phyloP scores from a whole-genome alignment of 2,797 vertebrate species.

The Hydrolagus colliei region DNA sequence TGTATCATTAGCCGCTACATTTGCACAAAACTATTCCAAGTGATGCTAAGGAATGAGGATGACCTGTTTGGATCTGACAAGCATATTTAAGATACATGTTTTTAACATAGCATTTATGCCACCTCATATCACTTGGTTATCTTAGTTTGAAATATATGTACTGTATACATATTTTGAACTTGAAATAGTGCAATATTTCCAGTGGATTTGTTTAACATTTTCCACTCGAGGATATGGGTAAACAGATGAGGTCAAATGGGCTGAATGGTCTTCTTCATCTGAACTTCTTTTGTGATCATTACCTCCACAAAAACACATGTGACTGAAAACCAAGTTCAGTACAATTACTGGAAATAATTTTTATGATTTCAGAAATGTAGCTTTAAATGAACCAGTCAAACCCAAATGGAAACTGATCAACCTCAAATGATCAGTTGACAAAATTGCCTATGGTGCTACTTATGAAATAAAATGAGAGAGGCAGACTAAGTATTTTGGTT shows the following conservation, averaged over 20 bases:
- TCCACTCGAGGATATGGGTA: not conserved
- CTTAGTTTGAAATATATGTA: not conserved
- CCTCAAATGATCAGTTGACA: not conserved
- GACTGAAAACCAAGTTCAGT: not conserved
- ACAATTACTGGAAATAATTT: not conserved
- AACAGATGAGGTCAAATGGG: not conserved
- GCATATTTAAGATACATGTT: conserved; percentile 23
- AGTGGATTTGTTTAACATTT: conserved; percentile 3
- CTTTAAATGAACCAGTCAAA: not conserved
- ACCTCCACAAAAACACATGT: not conserved
- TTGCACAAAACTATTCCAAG: conserved; percentile 13
- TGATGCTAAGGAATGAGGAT: conserved; percentile 4
- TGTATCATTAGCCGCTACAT: too few species aligned
- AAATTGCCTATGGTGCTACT: not conserved
- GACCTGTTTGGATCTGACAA: conserved; percentile 6
- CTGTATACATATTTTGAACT: not conserved
- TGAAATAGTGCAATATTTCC: conserved; percentile 5
- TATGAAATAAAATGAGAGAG: conserved; percentile 11
- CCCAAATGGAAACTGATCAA: not conserved
- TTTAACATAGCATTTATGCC: conserved; percentile 21
- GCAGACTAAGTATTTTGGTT: not conserved
- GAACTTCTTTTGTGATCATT: too few species aligned
- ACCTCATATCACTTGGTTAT: not conserved
- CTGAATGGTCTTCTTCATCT: too few species aligned
- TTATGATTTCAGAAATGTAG: not conserved